Conservation (phyloP, 2,888 invertebrate genomes). For the Chrysomela aeneicollis region DNA sequence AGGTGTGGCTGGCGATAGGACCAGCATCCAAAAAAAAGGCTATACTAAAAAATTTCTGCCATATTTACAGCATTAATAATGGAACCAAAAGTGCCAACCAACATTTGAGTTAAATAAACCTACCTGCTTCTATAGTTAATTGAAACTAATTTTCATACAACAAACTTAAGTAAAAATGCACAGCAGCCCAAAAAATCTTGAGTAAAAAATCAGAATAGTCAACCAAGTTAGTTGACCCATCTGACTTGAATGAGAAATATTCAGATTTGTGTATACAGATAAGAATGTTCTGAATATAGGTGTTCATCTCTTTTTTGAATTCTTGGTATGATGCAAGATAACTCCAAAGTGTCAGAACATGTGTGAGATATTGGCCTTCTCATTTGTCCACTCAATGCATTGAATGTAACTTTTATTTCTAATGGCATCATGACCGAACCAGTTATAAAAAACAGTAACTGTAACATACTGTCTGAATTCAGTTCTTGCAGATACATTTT, state of each 20-base stretch:
- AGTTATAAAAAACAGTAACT: conserved; percentile 3
- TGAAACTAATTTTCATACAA: too few relatives aligned
- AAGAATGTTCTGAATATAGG: conserved; percentile 1
- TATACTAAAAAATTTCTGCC: too few relatives aligned
- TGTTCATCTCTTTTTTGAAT: conserved; percentile 7
- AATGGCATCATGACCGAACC: conserved; percentile 7
- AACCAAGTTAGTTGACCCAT: neutral
- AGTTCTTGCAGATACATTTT: conserved; percentile 8
- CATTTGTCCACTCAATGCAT: conserved; percentile 6
- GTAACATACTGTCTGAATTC: neutral
- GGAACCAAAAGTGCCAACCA: too few relatives aligned
- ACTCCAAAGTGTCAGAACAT: neutral
- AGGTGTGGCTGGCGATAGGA: too few relatives aligned
- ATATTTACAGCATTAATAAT: too few relatives aligned
- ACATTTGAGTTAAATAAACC: too few relatives aligned
- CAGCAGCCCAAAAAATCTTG: neutral
- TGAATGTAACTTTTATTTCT: conserved; percentile 8
- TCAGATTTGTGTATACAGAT: conserved; percentile 4
- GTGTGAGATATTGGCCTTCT: conserved; percentile 10
- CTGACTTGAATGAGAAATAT: neutral
- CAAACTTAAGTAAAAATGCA: too few relatives aligned
- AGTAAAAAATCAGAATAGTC: neutral
- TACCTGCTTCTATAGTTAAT: too few relatives aligned
- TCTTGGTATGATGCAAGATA: conserved; percentile 5
- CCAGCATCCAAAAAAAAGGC: too few relatives aligned